A percentile compares a stretch with the other conserved stretches of the same genome.
Conservation (phyloP, 1,140 invertebrate genomes). For the Tetragnatha versicolor region DNA sequence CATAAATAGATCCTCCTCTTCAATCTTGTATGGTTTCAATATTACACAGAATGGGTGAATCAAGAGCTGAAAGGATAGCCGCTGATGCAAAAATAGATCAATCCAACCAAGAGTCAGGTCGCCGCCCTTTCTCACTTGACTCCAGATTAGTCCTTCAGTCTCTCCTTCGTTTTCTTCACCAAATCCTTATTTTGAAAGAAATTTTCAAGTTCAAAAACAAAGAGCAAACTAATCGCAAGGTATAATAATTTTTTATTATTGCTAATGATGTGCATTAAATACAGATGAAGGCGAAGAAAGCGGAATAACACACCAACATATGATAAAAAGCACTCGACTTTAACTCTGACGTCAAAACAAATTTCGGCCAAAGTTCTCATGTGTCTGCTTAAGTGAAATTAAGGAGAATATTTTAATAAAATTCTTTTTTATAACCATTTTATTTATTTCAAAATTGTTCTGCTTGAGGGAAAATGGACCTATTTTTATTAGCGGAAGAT, state of each 20-base stretch:
- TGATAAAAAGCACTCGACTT: neutral
- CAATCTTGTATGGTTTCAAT: neutral
- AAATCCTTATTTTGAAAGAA: neutral
- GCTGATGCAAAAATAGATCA: conserved; percentile 47
- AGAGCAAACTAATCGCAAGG: too few species aligned
- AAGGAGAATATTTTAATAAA: neutral
- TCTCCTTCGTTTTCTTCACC: neutral
- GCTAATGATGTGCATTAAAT: neutral
- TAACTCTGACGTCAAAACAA: neutral
- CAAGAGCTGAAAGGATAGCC: neutral
- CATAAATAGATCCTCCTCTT: neutral
- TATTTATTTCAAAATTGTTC: neutral
- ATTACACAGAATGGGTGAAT: neutral
- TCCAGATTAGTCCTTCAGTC: neutral
- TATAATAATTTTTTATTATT: neutral
- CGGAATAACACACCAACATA: neutral
- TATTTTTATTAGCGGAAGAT: conserved; percentile 25
- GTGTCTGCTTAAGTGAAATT: neutral
- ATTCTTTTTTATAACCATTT: neutral
- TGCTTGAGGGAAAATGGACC: neutral
- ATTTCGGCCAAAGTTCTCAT: too few species aligned
- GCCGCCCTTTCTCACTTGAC: conserved; percentile 21
- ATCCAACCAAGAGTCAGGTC: conserved; percentile 9
- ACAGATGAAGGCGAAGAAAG: neutral
- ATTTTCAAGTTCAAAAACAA: neutral